Conservation (phyloP, 2,797 vertebrate genomes). For the Spea hammondii region DNA sequence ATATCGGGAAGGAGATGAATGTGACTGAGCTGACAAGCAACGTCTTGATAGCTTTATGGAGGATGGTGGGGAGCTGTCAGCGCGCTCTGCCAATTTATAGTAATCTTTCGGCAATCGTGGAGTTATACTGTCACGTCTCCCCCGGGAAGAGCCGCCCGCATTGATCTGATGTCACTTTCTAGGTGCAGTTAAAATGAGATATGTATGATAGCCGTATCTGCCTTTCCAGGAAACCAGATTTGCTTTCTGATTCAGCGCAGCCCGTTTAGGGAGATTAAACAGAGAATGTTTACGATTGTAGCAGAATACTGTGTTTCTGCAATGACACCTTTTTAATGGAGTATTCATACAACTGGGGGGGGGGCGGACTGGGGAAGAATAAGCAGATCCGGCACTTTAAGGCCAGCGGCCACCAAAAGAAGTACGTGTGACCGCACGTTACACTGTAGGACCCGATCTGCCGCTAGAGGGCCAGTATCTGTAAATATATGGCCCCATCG, state of each 20-base stretch:
- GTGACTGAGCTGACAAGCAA: neutral
- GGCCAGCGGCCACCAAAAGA: too few relatives aligned
- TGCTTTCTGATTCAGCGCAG: neutral
- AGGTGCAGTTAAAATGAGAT: constrained; percentile 28
- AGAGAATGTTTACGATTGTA: too few relatives aligned
- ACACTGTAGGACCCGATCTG: too few relatives aligned
- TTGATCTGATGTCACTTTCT: constrained; percentile 35
- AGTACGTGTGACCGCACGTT: too few relatives aligned
- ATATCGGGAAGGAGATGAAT: neutral
- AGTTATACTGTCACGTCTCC: constrained; percentile 26
- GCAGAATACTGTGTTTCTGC: too few relatives aligned
- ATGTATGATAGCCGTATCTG: neutral
- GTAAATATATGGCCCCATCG: too few relatives aligned
- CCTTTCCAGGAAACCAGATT: constrained; percentile 25
- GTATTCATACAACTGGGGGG: too few relatives aligned
- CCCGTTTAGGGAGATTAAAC: neutral
- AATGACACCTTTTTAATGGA: too few relatives aligned
- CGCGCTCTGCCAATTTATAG: constrained; percentile 16
- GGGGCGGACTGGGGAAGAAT: too few relatives aligned
- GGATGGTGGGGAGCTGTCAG: neutral
- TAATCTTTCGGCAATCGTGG: neutral
- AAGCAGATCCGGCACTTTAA: too few relatives aligned
- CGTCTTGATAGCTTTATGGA: constrained; percentile 3
- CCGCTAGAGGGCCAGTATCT: too few relatives aligned
- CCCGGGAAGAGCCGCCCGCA: neutral